Evolutionary conservation across 1,140 invertebrate genomes (phyloP).

Genomic region (Hypothenemus hampei): DNA sequence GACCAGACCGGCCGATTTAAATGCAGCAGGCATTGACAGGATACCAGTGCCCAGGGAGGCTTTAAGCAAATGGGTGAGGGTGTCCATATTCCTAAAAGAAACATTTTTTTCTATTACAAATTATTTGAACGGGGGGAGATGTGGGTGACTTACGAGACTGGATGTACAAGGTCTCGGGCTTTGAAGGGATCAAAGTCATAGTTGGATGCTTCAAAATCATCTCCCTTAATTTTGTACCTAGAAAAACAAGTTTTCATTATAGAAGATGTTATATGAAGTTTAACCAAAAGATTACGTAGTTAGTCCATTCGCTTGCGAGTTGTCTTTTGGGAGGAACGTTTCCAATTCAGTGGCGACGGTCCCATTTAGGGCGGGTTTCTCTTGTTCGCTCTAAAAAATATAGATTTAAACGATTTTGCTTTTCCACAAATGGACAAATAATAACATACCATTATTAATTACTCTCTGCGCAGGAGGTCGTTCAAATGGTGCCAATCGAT

Average conservation of each 20-base stretch:
- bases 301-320: constrained; percentile 47
- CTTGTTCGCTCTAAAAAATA: background rate
- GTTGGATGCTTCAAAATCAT: constrained; percentile 49
- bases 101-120: background rate
- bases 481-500: no score
- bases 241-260: constrained; percentile 34
- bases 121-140: background rate
- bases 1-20: constrained; percentile 72
- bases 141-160: constrained; percentile 71
- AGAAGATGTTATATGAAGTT: no score
- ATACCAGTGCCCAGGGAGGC: constrained; percentile 89
- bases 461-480: no score
- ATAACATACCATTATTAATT: no score
- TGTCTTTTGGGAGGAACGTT: constrained; percentile 59
- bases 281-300: constrained; percentile 35
- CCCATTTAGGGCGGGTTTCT: constrained; percentile 36
- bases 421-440: no score
- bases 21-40: constrained; percentile 82
- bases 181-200: constrained; percentile 68
- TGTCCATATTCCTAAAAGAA: constrained; percentile 66
- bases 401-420: no score
- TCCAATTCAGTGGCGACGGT: constrained; percentile 57
- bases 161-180: constrained; percentile 64
- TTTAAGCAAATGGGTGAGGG: constrained; percentile 79
- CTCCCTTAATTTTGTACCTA: constrained; percentile 59